Percentiles rank a stretch among this genome's conserved stretches.
Conservation (phyloP, 2,113 vertebrate species). For the Aptenodytes forsteri region DNA sequence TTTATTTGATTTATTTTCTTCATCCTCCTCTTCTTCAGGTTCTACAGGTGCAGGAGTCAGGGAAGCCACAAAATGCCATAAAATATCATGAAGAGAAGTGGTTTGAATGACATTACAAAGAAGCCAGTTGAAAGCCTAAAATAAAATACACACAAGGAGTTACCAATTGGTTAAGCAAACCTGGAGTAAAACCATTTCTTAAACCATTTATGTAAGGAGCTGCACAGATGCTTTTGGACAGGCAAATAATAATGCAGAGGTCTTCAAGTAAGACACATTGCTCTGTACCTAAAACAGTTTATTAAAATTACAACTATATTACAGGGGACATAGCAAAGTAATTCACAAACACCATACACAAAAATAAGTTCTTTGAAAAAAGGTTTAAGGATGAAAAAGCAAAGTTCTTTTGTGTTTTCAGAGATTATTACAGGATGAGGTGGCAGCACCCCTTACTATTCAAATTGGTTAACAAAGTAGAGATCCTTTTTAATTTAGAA, state of each 20-base stretch:
- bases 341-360: not conserved
- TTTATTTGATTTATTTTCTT: slow-evolving; percentile 95
- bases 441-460: not conserved
- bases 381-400: not conserved
- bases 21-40: slow-evolving; percentile 95
- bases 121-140: slow-evolving; percentile 98
- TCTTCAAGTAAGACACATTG: not conserved
- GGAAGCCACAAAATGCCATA: slow-evolving; percentile 99
- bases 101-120: slow-evolving; percentile 99
- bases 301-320: not conserved
- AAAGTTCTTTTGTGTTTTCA: not conserved
- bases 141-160: not conserved
- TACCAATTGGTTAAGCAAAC: not conserved
- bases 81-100: slow-evolving; percentile 95
- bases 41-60: slow-evolving; percentile 93
- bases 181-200: not conserved
- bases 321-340: not conserved
- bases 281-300: not conserved
- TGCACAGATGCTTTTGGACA: not conserved
- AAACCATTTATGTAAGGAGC: not conserved
- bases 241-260: not conserved
- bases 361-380: not conserved
- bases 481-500: not conserved
- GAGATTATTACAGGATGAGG: not conserved
- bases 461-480: not conserved